Evolutionary conservation across 2,888 invertebrate genomes (phyloP), one percentile per base, ranked within the genome.

Genomic region (Eucriotettix oculatus): DNA sequence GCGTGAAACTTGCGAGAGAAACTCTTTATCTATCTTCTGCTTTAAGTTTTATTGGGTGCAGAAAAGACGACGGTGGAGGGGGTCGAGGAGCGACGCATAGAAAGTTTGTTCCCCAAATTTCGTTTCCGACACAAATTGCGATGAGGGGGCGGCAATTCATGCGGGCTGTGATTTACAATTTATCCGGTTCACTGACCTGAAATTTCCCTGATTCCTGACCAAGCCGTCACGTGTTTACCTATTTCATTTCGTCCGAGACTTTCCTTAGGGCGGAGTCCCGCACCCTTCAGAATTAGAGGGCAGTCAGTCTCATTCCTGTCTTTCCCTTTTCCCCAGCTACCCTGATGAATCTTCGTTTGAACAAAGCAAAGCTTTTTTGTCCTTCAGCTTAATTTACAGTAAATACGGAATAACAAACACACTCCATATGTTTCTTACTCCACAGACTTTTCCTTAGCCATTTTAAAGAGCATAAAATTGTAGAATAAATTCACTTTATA

Each of bases 51-150:
- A 12, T 9, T 29, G 29, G 29, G 54, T 54, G 16, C 29, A 17
- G 17, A 1, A 29, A 29, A 29, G 12, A 12, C 17, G 9, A 16
- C 11, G 53, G 16, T 16, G 53, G 7, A 16, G 53, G 1, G 53
- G 16, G 53, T 48, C 48, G 48, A 17, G 29, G 17, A 54, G 10
- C 16, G 12, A 11, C 11, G 54, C 3, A 29, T 1, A 10, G 54
- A 1, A 29, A 29, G 48, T 12, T n/a, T 12, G 16, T 12, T n/a
- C 54, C 17, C 58, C 58, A 58, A 58, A 58, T 58, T 58, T 53
- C 42, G 58, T 58, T 54, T 53, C 53, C 58, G 58, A 41, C 58
- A 40, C 58, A 58, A 58, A 58, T 58, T 58, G 58, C 53, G 54
- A 29, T 54, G 54, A 10, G 54, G 54, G 16, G 12, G 54, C 17